A percentile compares a stretch with the other conserved stretches of the same genome.
phyloP scores from a whole-genome alignment of 2,797 vertebrate genomes.

The Xerus rutilus region DNA sequence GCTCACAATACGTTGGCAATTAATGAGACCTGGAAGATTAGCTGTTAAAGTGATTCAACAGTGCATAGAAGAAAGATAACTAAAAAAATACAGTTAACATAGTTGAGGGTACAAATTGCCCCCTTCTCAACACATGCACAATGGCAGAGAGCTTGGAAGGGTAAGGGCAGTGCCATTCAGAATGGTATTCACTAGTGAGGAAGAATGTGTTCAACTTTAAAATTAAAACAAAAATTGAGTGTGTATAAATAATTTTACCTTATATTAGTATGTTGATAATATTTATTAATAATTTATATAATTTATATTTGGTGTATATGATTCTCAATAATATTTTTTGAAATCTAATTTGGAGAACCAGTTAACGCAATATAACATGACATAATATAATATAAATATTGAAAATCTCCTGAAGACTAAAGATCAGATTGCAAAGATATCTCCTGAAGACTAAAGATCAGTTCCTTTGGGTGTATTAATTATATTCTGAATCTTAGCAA shows the following conservation, averaged over 20 bases:
- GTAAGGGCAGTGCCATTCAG: neutral
- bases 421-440: neutral
- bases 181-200: neutral
- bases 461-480: neutral
- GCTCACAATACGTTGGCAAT: neutral
- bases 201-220: neutral
- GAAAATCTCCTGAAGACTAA: neutral
- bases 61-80: neutral
- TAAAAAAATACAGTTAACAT: neutral
- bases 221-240: neutral
- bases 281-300: neutral
- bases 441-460: neutral
- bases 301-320: neutral
- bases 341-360: neutral
- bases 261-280: neutral
- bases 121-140: neutral
- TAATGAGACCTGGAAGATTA: slow-evolving; percentile 40
- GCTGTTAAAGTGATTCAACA: neutral
- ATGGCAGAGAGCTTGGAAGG: neutral
- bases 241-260: neutral
- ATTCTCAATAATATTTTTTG: slow-evolving; percentile 15
- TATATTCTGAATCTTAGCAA: neutral
- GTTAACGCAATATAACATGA: neutral
- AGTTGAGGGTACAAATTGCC: neutral
- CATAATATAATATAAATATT: neutral